Conservation (phyloP, 2,113 vertebrate genomes). For the Eublepharis macularius region DNA sequence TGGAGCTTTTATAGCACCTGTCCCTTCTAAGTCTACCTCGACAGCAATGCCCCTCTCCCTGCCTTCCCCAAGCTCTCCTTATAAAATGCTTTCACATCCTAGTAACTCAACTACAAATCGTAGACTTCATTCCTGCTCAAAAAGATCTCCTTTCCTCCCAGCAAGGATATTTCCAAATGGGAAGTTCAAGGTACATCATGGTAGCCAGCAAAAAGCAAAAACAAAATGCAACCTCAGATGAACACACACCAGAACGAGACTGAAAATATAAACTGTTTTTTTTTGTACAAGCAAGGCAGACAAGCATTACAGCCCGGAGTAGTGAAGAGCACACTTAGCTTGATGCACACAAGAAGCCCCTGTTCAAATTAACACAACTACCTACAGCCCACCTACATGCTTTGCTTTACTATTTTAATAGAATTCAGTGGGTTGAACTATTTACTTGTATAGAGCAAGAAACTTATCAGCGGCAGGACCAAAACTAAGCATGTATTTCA, state of each 20-base stretch:
- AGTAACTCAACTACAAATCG: neutral
- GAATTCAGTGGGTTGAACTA: neutral
- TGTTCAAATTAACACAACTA: neutral
- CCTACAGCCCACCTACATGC: neutral
- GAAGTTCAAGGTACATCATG: neutral
- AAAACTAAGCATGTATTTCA: neutral
- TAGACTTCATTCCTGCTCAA: neutral
- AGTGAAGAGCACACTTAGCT: neutral
- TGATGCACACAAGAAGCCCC: neutral
- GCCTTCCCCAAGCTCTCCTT: neutral
- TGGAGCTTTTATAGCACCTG: neutral
- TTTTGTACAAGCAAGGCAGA: neutral
- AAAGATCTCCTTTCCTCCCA: too few relatives aligned
- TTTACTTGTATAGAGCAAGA: neutral
- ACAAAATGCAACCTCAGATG: neutral
- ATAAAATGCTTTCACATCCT: fast-evolving
- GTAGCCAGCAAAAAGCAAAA: neutral
- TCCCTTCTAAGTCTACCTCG: neutral
- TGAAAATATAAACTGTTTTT: neutral
- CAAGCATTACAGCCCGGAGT: too few relatives aligned
- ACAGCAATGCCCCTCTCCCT: neutral
- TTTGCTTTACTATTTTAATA: neutral
- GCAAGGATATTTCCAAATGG: neutral
- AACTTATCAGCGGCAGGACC: neutral
- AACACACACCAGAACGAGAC: neutral